Conservation (phyloP, 2,888 invertebrate genomes). For the Andrena camellia region DNA sequence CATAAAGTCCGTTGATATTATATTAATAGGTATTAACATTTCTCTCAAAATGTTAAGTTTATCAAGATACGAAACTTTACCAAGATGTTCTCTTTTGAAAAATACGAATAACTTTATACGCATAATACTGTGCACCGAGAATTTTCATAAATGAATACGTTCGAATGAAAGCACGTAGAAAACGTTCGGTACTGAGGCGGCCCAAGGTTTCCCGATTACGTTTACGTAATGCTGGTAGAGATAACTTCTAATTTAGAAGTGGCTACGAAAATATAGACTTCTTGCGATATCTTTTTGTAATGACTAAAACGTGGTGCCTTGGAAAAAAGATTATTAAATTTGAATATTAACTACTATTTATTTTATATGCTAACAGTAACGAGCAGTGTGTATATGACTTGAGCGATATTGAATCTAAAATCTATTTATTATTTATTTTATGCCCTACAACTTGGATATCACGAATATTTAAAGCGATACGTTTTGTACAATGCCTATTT, state of each 20-base stretch:
- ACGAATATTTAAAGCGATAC: slow-evolving; percentile 78
- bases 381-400: slow-evolving; percentile 77
- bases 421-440: slow-evolving; percentile 85
- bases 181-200: slow-evolving; percentile 37
- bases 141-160: slow-evolving; percentile 22
- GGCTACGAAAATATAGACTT: slow-evolving; percentile 32
- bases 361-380: slow-evolving; percentile 69
- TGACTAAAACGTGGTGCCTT: slow-evolving; percentile 52
- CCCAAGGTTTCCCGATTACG: slow-evolving; percentile 44
- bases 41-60: slow-evolving; percentile 29
- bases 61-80: slow-evolving; percentile 20
- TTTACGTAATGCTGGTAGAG: slow-evolving; percentile 49
- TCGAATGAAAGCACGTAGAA: slow-evolving; percentile 7
- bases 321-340: slow-evolving; percentile 49
- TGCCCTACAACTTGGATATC: slow-evolving; percentile 73
- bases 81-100: slow-evolving; percentile 17
- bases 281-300: slow-evolving; percentile 36
- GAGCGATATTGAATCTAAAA: slow-evolving; percentile 77
- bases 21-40: slow-evolving; percentile 32
- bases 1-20: slow-evolving; percentile 29
- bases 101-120: slow-evolving; percentile 44
- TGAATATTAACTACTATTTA: slow-evolving; percentile 67
- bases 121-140: slow-evolving; percentile 37
- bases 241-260: slow-evolving; percentile 54
- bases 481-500: slow-evolving; percentile 80